A percentile compares a stretch with the other conserved stretches of the same genome.
Conservation (phyloP, 2,888 invertebrate genomes). For the Ernsta delagoae region DNA sequence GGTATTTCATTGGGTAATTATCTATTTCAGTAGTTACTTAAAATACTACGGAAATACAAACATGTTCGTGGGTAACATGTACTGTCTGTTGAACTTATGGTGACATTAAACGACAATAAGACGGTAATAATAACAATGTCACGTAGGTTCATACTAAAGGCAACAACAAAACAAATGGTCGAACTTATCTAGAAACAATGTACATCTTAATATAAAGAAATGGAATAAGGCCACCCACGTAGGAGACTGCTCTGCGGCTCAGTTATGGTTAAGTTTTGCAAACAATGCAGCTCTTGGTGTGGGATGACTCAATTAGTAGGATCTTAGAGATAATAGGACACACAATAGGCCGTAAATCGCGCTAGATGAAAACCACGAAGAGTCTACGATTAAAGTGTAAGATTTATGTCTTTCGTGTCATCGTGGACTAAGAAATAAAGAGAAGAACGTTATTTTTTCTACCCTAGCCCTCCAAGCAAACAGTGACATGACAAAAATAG, state of each 20-base stretch:
- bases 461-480: conserved; percentile 42
- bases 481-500: conserved; percentile 69
- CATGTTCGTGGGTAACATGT: too few species aligned
- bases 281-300: conserved; percentile 74
- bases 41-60: too few species aligned
- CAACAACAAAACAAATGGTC: conserved; percentile 29
- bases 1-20: too few species aligned
- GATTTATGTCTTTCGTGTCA: conserved; percentile 43
- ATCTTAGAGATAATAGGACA: conserved; percentile 63
- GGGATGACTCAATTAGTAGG: conserved; percentile 81
- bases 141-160: too few species aligned
- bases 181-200: conserved; percentile 39
- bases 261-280: conserved; percentile 76
- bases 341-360: conserved; percentile 75
- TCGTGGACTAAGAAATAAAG: conserved; percentile 37
- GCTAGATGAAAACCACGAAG: conserved; percentile 49
- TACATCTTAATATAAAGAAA: conserved; percentile 45
- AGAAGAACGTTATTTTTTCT: conserved; percentile 37
- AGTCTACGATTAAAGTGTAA: conserved; percentile 41
- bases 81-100: not conserved
- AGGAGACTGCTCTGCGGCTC: conserved; percentile 48
- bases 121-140: too few species aligned
- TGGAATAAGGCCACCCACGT: conserved; percentile 69
- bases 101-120: conserved; percentile 2
- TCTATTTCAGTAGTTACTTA: too few species aligned